phyloP scores from a whole-genome alignment of 2,113 vertebrate genomes.

The Nestor notabilis region DNA sequence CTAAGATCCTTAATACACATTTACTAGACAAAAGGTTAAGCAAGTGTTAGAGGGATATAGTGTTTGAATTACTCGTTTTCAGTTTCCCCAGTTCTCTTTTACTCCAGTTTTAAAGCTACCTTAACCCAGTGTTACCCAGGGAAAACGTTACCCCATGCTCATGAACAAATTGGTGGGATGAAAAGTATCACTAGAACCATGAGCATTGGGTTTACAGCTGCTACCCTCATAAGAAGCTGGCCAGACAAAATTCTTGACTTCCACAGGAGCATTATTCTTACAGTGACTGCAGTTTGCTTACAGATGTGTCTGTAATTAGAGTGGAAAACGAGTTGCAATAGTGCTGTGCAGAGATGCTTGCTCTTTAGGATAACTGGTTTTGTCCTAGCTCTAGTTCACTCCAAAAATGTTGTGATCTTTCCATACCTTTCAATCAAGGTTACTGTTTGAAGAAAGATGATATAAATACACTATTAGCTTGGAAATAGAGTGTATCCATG shows the following conservation, averaged over 20 bases:
- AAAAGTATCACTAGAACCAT: not conserved
- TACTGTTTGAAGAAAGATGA: not conserved
- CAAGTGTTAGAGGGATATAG: not conserved
- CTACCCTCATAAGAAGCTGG: not conserved
- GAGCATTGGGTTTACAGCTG: too few species aligned
- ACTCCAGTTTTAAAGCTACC: not conserved
- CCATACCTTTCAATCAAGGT: not conserved
- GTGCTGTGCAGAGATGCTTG: not conserved
- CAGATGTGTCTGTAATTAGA: not conserved
- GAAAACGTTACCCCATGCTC: not conserved
- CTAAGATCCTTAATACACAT: not conserved
- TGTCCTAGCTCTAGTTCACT: not conserved
- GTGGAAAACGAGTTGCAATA: not conserved
- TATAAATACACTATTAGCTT: not conserved
- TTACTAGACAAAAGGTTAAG: not conserved
- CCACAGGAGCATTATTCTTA: not conserved
- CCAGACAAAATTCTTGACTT: not conserved
- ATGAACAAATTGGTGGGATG: not conserved
- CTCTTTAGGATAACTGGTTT: not conserved
- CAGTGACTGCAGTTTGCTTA: not conserved
- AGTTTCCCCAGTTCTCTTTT: not conserved
- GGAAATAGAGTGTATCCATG: not conserved
- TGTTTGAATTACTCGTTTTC: not conserved
- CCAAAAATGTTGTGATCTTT: not conserved
- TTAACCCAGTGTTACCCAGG: not conserved